Percentiles rank a stretch among this genome's conserved stretches.
These are phyloP conservation scores for Selenia dentaria DNA, from an alignment of 2,888 invertebrate species.

Conservation along the genomic window DNA sequence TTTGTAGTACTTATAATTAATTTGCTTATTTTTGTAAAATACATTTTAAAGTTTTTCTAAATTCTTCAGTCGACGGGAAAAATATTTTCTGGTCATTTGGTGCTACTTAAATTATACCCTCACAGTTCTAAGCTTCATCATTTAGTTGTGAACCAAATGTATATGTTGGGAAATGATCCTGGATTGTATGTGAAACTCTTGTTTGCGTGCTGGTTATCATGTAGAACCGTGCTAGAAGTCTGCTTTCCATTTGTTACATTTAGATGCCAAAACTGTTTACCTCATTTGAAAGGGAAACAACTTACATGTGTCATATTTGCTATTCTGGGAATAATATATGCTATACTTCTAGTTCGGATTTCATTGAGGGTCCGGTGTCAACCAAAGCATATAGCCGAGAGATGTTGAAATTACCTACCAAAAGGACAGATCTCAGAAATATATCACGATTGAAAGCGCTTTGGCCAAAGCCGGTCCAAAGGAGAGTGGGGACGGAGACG, in stretches of 20 bases:
- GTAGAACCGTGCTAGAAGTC: conserved; percentile 3
- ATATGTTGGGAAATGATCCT: conserved; percentile 30
- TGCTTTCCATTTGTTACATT: conserved; percentile 11
- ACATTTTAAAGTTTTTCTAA: conserved; percentile 2
- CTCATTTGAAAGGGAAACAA: too few species aligned
- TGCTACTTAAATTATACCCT: conserved; percentile 33
- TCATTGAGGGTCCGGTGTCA: background rate
- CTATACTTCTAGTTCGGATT: conserved; percentile 5
- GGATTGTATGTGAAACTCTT: conserved; percentile 22
- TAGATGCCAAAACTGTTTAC: background rate
- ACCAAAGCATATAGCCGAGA: background rate
- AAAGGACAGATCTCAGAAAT: background rate
- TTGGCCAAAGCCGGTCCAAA: background rate
- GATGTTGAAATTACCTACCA: background rate
- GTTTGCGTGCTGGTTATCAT: too few species aligned
- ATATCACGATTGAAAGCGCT: background rate
- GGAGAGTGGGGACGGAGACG: background rate
- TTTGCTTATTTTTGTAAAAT: conserved; percentile 2
- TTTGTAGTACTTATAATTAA: too few species aligned
- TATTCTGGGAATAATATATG: background rate
- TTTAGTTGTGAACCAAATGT: conserved; percentile 26
- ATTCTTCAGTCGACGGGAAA: conserved; percentile 25
- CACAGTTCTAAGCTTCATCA: conserved; percentile 31
- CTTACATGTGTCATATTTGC: too few species aligned
- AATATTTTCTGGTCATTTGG: conserved; percentile 36